A percentile compares a stretch with the other conserved stretches of the same genome.
Evolutionary conservation across 2,888 invertebrate species (phyloP).

Genomic region (Argyra leucocephala): DNA sequence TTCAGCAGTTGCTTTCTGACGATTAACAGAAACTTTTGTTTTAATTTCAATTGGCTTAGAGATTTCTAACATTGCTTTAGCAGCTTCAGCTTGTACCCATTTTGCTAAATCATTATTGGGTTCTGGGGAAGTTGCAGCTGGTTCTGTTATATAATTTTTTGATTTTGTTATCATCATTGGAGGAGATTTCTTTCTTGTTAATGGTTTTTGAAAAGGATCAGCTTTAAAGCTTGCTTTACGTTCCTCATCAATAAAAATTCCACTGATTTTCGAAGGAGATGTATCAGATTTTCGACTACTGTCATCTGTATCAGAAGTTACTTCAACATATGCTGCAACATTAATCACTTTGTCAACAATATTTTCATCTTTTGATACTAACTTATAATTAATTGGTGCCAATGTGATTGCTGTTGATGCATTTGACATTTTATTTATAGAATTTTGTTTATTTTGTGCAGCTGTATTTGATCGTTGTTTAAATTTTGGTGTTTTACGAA

Average conservation of each 20-base stretch:
- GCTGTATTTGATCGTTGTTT: constrained; percentile 36
- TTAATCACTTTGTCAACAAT: constrained; percentile 42
- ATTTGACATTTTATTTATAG: constrained; percentile 18
- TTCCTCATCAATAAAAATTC: constrained; percentile 44
- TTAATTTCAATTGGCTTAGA: constrained; percentile 16
- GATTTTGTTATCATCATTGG: constrained; percentile 13
- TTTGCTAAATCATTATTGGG: constrained; percentile 31
- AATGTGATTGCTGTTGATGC: constrained; percentile 20
- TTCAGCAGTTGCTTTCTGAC: constrained; percentile 22
- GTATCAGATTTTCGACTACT: constrained; percentile 41
- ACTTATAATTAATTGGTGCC: constrained; percentile 35
- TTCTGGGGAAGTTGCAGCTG: neutral
- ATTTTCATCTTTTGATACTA: constrained; percentile 34
- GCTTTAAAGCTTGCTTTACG: constrained; percentile 43
- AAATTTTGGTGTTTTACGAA: constrained; percentile 41
- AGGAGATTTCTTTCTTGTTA: constrained; percentile 23
- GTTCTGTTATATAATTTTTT: neutral
- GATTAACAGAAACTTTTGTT: constrained; percentile 22
- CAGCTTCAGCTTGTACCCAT: constrained; percentile 35
- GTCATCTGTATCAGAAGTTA: constrained; percentile 43
- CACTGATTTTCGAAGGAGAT: constrained; percentile 41
- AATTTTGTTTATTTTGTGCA: constrained; percentile 26
- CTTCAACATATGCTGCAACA: constrained; percentile 42
- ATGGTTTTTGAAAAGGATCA: constrained; percentile 35
- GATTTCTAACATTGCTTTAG: constrained; percentile 28